A percentile compares a stretch with the other conserved stretches of the same genome.
Evolutionary conservation across 2,797 vertebrate species (phyloP).

Genomic region (Champsocephalus esox): DNA sequence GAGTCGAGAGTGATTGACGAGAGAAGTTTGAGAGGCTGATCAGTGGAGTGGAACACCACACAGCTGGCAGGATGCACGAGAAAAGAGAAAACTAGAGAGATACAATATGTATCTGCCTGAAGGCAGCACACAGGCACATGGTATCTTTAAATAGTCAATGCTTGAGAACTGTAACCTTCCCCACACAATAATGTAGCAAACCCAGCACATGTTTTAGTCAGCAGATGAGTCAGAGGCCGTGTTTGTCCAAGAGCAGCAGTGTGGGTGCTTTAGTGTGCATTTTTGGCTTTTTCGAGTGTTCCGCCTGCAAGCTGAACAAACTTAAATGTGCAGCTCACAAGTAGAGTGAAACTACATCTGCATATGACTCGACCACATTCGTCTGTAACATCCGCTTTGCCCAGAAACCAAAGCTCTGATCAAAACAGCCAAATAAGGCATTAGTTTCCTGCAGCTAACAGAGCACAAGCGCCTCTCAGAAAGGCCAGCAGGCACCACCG

Average conservation of each 20-base stretch:
- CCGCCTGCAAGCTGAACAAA: conserved; percentile 28
- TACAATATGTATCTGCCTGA: conserved; percentile 40
- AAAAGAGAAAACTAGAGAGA: conserved; percentile 26
- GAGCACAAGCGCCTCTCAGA: conserved; percentile 62
- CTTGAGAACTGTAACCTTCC: conserved; percentile 47
- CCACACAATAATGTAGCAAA: conserved; percentile 44
- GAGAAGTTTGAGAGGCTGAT: conserved; percentile 16
- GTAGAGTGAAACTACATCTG: conserved; percentile 39
- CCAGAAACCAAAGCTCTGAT: conserved; percentile 55
- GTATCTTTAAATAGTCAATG: conserved; percentile 66
- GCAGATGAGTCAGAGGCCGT: conserved; percentile 68
- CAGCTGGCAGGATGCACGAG: conserved; percentile 49
- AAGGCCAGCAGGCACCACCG: conserved; percentile 26
- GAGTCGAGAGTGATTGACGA: neutral
- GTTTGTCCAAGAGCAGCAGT: conserved; percentile 42
- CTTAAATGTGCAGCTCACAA: conserved; percentile 26
- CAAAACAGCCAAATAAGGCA: conserved; percentile 75
- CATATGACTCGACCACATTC: conserved; percentile 32
- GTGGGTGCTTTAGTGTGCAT: conserved; percentile 30
- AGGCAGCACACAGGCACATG: conserved; percentile 38
- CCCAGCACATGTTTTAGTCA: conserved; percentile 60
- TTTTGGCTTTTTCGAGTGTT: conserved; percentile 22
- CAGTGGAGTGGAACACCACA: conserved; percentile 33
- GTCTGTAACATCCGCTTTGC: conserved; percentile 61
- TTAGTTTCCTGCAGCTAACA: conserved; percentile 59